phyloP scores from a whole-genome alignment of 2,113 vertebrate species.

The Urocolius indicus region DNA sequence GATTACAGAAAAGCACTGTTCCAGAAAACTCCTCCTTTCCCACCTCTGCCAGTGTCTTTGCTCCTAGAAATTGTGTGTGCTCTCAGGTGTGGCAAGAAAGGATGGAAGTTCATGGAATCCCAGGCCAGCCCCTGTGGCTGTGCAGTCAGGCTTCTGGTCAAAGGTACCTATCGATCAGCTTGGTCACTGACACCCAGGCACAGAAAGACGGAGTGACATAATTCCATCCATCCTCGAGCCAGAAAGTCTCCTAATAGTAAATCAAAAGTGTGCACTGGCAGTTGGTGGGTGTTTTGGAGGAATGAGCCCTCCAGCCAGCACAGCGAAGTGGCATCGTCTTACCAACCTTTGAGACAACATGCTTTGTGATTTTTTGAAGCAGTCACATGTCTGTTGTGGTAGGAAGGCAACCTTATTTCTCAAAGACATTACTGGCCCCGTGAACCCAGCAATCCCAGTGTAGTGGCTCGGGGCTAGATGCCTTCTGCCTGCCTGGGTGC shows the following conservation, averaged over 20 bases:
- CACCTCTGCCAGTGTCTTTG: not conserved
- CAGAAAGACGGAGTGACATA: not conserved
- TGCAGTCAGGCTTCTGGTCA: not conserved
- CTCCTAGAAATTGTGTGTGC: not conserved
- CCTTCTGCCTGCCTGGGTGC: not conserved
- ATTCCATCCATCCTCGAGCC: not conserved
- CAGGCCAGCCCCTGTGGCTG: accelerated
- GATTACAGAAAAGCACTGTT: not conserved
- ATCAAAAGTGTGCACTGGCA: not conserved
- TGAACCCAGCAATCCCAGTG: not conserved
- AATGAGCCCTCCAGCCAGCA: accelerated
- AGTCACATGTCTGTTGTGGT: not conserved
- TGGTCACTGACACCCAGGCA: not conserved
- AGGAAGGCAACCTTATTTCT: not conserved
- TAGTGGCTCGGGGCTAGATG: accelerated
- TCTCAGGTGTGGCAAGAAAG: not conserved
- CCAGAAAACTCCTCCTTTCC: not conserved
- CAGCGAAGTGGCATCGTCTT: not conserved
- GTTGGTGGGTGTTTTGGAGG: not conserved
- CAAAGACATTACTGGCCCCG: accelerated
- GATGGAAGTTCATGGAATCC: not conserved
- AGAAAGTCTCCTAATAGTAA: not conserved
- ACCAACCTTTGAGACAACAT: accelerated
- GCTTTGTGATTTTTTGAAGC: not conserved
- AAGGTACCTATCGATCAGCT: not conserved